These are phyloP conservation scores for Rhopalosiphum maidis DNA, from an alignment of 1,140 invertebrate species.

Conservation along the genomic window DNA sequence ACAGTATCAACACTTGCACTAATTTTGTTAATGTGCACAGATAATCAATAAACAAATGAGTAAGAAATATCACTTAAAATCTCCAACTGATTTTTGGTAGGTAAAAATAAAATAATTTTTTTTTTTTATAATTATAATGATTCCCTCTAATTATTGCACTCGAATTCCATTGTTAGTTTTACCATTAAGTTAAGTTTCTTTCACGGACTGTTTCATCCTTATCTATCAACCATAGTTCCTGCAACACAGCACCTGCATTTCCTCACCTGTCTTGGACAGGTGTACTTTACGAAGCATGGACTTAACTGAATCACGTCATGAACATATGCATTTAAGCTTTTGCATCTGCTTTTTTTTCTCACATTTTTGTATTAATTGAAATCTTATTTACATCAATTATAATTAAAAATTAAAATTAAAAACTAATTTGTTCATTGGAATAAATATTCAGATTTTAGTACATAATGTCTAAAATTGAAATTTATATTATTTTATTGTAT, in stretches of 20 bases:
- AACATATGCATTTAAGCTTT: constrained; percentile 38
- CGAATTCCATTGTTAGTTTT: constrained; percentile 45
- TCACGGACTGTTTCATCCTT: constrained; percentile 54
- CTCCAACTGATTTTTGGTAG: not conserved
- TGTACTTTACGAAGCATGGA: constrained; percentile 51
- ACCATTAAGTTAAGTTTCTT: constrained; percentile 39
- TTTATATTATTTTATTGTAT: constrained; percentile 37
- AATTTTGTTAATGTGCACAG: not conserved
- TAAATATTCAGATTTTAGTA: not conserved
- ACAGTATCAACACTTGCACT: constrained; percentile 24
- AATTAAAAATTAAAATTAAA: not conserved
- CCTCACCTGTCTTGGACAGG: constrained; percentile 44
- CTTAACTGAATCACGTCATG: constrained; percentile 24
- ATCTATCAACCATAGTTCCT: constrained; percentile 56
- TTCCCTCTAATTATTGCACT: constrained; percentile 25
- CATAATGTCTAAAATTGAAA: not conserved
- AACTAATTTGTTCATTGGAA: not conserved
- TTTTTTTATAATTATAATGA: constrained; percentile 19
- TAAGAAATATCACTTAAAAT: not conserved
- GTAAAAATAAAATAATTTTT: not conserved
- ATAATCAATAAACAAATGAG: not conserved
- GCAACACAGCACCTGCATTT: constrained; percentile 58
- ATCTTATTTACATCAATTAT: not conserved
- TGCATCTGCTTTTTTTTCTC: not conserved
- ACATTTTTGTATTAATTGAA: constrained; percentile 12